Base-by-base conservation (phyloP, 2,797 vertebrate species). In the Syngnathus rostellatus region DNA sequence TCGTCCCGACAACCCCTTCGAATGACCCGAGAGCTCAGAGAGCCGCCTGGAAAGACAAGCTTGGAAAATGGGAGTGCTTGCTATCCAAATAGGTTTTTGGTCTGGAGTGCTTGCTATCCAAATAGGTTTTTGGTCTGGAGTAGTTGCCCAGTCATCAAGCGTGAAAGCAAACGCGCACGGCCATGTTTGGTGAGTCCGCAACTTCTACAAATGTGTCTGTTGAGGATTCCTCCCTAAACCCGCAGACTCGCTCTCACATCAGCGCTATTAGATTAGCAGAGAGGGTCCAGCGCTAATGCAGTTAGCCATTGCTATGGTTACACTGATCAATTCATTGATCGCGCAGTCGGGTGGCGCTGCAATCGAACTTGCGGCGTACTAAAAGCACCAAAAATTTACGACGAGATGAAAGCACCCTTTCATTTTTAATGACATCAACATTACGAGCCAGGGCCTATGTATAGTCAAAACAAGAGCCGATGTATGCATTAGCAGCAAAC, bases 291-390 rank as follows among this genome's bases (percentile, higher is more conserved):
- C 6, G 73, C 72, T 80, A 70, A 83, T 71, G 68, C 61, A 0
- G 58, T 77, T 80, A 77, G 31, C 0, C 9, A 79, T 81, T 68
- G 65, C 76, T 65, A 77, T 65, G 77, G 83, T 69, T 58, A 75
- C 74, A 1, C 0, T 0, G 43, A 74, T 83, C 63, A 65, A 77
- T 83, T 69, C 62, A 77, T 62, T 12, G 41, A n/a, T n/a, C 38
- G 46, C 5, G 3, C 39, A 2, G 40, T 6, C 6, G 21, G 19
- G 11, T 8, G 21, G 16, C 10, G 38, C 31, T 9, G 4, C 37
- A 7, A 61, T 8, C 8, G n/a, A 21, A 46, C 17, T 8, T 21
- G 19, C 10, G 10, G 37, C 37, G n/a, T 14, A 14, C 45, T 31
- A 23, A 19, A 19, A 25, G 39, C 21, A 23, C 11, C 11, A 50